A percentile compares a stretch with the other conserved stretches of the same genome.
phyloP scores from a whole-genome alignment of 2,888 invertebrate genomes.

The Yponomeuta cagnagella region DNA sequence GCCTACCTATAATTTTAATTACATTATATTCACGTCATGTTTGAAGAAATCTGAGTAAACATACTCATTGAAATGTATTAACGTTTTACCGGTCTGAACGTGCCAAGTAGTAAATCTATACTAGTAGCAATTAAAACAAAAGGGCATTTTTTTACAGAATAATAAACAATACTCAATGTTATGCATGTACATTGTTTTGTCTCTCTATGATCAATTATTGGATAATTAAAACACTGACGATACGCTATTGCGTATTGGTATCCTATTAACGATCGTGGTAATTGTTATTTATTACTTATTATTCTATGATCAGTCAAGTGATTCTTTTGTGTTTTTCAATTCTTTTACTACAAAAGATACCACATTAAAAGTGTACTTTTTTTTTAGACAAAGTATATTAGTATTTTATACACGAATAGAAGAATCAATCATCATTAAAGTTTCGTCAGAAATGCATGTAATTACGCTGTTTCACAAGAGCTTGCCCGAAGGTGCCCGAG shows the following conservation, averaged over 20 bases:
- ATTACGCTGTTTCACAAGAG: neutral
- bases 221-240: neutral
- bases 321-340: no score
- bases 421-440: neutral
- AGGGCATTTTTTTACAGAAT: neutral
- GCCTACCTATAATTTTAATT: neutral
- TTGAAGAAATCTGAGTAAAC: no score
- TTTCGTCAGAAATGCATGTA: neutral
- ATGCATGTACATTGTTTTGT: neutral
- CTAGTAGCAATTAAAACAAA: neutral
- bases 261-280: neutral
- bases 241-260: neutral
- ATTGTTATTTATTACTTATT: neutral
- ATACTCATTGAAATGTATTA: no score
- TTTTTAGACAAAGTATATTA: neutral
- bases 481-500: neutral
- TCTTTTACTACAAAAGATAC: no score
- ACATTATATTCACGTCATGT: no score
- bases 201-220: conserved; percentile 3
- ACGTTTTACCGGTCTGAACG: no score
- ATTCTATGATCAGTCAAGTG: neutral
- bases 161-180: neutral
- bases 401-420: neutral
- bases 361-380: no score
- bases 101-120: no score